phyloP scores from a whole-genome alignment of 2,888 invertebrate genomes.

The Lissonota sp. region DNA sequence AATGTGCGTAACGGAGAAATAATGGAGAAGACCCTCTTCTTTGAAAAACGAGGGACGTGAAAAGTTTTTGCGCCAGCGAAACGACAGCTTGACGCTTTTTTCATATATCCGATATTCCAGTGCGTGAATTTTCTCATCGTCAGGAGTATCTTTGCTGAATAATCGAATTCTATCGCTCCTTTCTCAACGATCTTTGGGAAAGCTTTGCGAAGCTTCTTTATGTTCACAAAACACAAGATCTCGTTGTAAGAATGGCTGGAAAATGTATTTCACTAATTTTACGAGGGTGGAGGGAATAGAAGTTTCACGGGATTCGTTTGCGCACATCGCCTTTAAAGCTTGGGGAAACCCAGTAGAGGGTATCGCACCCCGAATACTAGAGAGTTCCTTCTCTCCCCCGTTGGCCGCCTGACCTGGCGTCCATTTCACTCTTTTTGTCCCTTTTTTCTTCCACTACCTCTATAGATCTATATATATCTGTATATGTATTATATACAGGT shows the following conservation, averaged over 20 bases:
- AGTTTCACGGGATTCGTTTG: slow-evolving; percentile 65
- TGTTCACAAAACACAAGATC: no score
- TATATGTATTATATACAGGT: slow-evolving; percentile 9
- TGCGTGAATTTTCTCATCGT: no score
- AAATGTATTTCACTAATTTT: no score
- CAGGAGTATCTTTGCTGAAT: no score
- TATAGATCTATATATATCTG: slow-evolving; percentile 18
- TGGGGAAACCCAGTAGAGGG: slow-evolving; percentile 30
- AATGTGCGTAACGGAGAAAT: slow-evolving; percentile 53
- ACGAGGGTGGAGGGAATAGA: background rate
- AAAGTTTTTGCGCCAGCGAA: slow-evolving; percentile 19
- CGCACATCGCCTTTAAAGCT: slow-evolving; percentile 78
- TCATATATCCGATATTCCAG: no score
- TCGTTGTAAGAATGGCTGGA: no score
- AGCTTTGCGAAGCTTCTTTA: no score
- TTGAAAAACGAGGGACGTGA: slow-evolving; percentile 34
- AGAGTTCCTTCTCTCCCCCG: slow-evolving; percentile 22
- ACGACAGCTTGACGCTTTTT: no score
- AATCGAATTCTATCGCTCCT: no score
- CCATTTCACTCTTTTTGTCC: slow-evolving; percentile 63
- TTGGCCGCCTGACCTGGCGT: slow-evolving; percentile 51
- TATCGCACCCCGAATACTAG: slow-evolving; percentile 43
- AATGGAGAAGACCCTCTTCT: slow-evolving; percentile 52
- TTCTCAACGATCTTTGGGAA: no score
- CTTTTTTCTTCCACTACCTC: slow-evolving; percentile 24